Evolutionary conservation across 2,113 vertebrate species (phyloP).

Genomic region (Prinia subflava): DNA sequence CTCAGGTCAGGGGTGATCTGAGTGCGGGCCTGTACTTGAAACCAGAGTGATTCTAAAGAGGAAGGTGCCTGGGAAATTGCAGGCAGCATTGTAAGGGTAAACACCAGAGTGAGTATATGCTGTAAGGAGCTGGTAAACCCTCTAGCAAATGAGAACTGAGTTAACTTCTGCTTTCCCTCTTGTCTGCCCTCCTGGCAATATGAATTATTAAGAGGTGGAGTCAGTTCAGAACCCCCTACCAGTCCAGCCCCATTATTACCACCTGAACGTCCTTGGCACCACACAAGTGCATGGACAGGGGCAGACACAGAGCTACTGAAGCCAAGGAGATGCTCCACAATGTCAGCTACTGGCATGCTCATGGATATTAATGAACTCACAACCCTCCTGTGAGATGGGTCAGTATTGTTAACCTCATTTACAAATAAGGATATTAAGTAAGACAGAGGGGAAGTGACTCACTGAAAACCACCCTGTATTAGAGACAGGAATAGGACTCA

Average conservation of each 20-base stretch:
- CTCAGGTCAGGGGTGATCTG: not conserved
- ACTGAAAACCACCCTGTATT: not conserved
- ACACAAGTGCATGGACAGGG: not conserved
- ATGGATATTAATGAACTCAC: not conserved
- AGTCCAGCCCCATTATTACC: not conserved
- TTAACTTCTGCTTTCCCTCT: not conserved
- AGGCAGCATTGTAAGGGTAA: not conserved
- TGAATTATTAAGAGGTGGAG: constrained; percentile 5
- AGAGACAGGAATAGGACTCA: constrained; percentile 29
- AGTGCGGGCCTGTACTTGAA: not conserved
- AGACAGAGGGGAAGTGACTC: constrained; percentile 55
- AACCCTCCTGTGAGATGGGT: not conserved
- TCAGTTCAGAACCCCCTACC: not conserved
- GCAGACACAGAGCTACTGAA: not conserved
- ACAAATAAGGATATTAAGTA: constrained; percentile 21
- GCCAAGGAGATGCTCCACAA: not conserved
- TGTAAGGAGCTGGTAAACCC: not conserved
- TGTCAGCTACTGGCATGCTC: not conserved
- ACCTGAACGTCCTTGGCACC: not conserved
- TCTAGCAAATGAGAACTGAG: not conserved
- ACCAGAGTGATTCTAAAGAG: not conserved
- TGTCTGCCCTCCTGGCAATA: not conserved
- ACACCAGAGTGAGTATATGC: not conserved
- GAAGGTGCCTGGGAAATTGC: not conserved
- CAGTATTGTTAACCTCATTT: constrained; percentile 2